Evolutionary conservation across 2,113 vertebrate genomes (phyloP).

Genomic region (Notechis scutatus): DNA sequence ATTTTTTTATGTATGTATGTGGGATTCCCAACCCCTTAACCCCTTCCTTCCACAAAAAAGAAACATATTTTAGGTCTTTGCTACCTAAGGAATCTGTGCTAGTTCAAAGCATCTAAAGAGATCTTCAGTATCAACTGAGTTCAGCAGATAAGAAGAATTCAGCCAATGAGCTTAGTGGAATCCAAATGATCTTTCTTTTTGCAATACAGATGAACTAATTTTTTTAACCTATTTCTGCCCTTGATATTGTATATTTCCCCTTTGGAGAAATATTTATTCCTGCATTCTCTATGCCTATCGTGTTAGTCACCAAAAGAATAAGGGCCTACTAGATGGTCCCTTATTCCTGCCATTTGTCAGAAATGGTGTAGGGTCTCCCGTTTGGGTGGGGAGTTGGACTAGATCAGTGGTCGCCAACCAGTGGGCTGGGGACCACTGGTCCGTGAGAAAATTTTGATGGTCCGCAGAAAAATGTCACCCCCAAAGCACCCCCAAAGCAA

Average conservation of each 20-base stretch:
- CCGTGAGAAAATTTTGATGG: too few relatives aligned
- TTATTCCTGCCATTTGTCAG: too few relatives aligned
- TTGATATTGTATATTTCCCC: background rate
- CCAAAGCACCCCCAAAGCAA: too few relatives aligned
- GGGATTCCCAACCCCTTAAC: background rate
- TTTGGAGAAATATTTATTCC: background rate
- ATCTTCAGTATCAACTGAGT: background rate
- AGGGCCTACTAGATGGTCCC: background rate
- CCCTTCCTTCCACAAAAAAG: too few relatives aligned
- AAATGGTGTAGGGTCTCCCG: too few relatives aligned
- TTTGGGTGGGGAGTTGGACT: too few relatives aligned
- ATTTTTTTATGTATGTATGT: background rate
- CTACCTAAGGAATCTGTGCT: background rate
- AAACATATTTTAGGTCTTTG: background rate
- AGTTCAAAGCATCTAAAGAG: background rate
- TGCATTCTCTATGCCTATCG: background rate
- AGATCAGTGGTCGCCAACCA: too few relatives aligned
- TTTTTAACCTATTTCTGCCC: background rate
- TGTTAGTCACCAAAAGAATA: background rate
- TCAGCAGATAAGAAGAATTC: background rate
- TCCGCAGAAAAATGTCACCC: too few relatives aligned
- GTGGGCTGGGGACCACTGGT: too few relatives aligned
- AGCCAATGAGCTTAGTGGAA: background rate
- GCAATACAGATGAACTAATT: background rate
- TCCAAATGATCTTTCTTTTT: background rate